Conservation (phyloP, 2,888 invertebrate genomes). For the Diplazon laetatorius region DNA sequence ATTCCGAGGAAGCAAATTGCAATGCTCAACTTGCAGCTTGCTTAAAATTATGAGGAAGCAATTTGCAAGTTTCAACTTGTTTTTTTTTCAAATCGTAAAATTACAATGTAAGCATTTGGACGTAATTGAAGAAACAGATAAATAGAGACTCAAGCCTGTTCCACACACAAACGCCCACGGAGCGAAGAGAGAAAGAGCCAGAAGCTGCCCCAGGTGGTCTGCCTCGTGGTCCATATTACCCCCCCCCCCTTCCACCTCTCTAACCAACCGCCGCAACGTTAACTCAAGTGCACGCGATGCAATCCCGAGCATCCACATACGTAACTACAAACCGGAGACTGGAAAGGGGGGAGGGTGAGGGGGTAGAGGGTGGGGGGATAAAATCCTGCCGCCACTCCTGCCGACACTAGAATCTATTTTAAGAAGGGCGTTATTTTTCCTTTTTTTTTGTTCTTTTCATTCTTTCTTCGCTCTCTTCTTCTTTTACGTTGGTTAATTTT, state of each 20-base stretch:
- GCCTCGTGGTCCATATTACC: neutral
- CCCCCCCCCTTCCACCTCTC: too few relatives aligned
- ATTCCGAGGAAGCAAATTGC: too few relatives aligned
- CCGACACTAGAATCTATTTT: conserved; percentile 77
- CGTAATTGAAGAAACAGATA: too few relatives aligned
- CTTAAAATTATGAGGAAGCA: too few relatives aligned
- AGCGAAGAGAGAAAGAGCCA: conserved; percentile 45
- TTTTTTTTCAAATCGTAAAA: too few relatives aligned
- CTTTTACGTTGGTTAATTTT: conserved; percentile 72
- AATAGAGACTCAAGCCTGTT: neutral
- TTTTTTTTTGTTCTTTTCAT: too few relatives aligned
- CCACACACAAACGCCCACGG: neutral
- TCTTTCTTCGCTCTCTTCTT: conserved; percentile 63
- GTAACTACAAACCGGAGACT: conserved; percentile 13
- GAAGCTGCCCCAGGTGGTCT: conserved; percentile 54
- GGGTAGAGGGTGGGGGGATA: too few relatives aligned
- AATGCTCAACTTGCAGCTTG: too few relatives aligned
- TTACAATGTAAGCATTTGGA: too few relatives aligned
- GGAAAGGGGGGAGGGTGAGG: too few relatives aligned
- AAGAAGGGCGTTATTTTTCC: conserved; percentile 71
- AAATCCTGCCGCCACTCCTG: conserved; percentile 49
- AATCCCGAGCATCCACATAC: conserved; percentile 32
- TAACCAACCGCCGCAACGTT: conserved; percentile 32
- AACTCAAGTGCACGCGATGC: conserved; percentile 44
- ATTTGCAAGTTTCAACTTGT: too few relatives aligned